Base-by-base conservation (phyloP, 2,113 vertebrate species). In the Scatophagus argus region DNA sequence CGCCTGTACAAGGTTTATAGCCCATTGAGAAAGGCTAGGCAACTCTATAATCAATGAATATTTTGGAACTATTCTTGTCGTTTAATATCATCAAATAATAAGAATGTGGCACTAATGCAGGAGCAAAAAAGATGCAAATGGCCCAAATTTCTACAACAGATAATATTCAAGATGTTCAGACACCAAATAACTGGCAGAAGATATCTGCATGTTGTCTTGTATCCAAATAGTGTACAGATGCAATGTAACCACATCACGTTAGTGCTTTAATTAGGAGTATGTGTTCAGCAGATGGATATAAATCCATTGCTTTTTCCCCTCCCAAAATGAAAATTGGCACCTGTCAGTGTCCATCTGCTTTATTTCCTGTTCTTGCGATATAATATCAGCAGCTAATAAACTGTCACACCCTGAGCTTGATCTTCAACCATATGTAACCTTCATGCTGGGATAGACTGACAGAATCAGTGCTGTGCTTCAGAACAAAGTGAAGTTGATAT, bases 281-380 rank as follows among this genome's bases (percentile, higher is more conserved):
- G 2, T 59, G 12, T 60, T 86, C 61, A 89, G 56, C 85, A 88
- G 83, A 89, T 85, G 83, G 86, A 43, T 49, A 7, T 49, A 63
- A 84, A 81, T 71, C 49, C 65, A 41, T 17, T 59, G 62, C 23
- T 11, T 76, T 62, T 63, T 55, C 34, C 34, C 54, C 55, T 47
- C 67, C 84, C 65, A 85, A 72, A 79, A 79, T 66, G 14, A 55
- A 77, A 84, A 87, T 69, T 84, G 87, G 78, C 87, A 79, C 79
- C 78, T 87, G 82, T 73, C 84, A 54, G 23, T 54, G 68, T 77
- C 84, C 82, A 84, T 82, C 87, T 87, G 86, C 80, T 88, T 63
- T 69, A 61, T 71, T 79, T 80, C 77, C 77, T 83, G 60, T 69
- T 83, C 36, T 46, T 36, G 66, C 47, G 47, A 76, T 83, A 83